These are phyloP conservation scores for Nannobrachium achirus DNA, from an alignment of 2,113 vertebrate species.

Conservation along the genomic window DNA sequence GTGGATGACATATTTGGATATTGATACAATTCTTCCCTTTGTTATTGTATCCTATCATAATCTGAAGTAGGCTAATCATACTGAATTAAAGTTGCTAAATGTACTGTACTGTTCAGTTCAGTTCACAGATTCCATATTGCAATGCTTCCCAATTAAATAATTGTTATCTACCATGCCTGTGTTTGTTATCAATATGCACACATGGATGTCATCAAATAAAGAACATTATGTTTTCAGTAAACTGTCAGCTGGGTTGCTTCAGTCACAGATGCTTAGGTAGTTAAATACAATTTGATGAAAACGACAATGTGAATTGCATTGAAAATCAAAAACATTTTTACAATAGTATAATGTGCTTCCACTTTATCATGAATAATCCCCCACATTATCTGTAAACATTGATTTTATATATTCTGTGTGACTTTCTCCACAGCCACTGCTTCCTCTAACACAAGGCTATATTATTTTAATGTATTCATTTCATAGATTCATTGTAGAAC, in stretches of 20 bases:
- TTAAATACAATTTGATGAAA: too few species aligned
- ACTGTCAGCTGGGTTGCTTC: background rate
- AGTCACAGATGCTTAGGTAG: background rate
- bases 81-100: constrained; percentile 28
- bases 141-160: constrained; percentile 13
- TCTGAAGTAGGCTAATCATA: background rate
- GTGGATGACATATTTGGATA: constrained; percentile 11
- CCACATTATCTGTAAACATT: too few species aligned
- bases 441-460: too few species aligned
- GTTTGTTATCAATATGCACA: constrained; percentile 27
- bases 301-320: too few species aligned
- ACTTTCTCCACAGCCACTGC: too few species aligned
- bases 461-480: too few species aligned
- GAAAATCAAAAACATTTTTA: too few species aligned
- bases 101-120: background rate
- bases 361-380: too few species aligned
- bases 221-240: background rate
- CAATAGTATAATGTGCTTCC: too few species aligned
- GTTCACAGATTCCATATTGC: constrained; percentile 16
- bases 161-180: constrained; percentile 17
- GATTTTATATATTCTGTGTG: too few species aligned
- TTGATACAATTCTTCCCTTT: background rate
- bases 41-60: constrained; percentile 45
- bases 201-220: too few species aligned
- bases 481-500: too few species aligned